Base-by-base conservation (phyloP, 1,140 invertebrate species). In the Cecropterus lyciades region DNA sequence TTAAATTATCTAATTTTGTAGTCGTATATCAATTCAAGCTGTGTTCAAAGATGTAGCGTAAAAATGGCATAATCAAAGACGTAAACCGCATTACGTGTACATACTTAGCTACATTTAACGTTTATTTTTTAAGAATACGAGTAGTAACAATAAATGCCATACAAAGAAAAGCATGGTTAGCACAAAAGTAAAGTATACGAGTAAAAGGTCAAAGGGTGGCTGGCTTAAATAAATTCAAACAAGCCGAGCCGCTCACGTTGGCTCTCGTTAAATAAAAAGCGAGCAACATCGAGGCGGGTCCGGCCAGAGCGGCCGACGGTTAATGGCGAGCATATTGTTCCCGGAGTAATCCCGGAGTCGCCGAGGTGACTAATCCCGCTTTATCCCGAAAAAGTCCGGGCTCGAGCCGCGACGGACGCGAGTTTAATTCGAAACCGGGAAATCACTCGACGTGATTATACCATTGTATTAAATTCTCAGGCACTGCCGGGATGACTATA, bases 301-400 rank as follows among this genome's bases (percentile, higher is more conserved):
- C 60, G 43, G 15, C 15, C 33, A 56, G 48, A 60, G 9, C 14
- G 33, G 15, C 69, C 64, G 60, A 73, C 75, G 70, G 62, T 56
- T 76, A 80, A 80, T 76, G 69, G 69, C 57, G 59, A 62, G 65
- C 75, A 69, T 74, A 84, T 85, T 85, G 79, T 85, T 72, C 71
- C 69, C 66, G 55, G 69, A 64, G 59, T 82, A 77, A 85, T 75
- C 77, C 80, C 73, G 64, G 40, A 65, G 68, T 69, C 73, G 33
- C 52, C 33, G 62, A 75, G 75, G 69, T 69, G 67, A 73, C 69
- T 85, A 85, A 85, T 81, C 80, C 82, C 69, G 69, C 65, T 75
- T 73, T 77, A 84, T 82, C 70, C 72, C 67, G 71, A 62, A 65
- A 64, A 68, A 72, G 71, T 64, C 67, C 72, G 70, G 75, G 69